Conservation (phyloP, 2,888 invertebrate genomes). For the Phytoseiulus persimilis region DNA sequence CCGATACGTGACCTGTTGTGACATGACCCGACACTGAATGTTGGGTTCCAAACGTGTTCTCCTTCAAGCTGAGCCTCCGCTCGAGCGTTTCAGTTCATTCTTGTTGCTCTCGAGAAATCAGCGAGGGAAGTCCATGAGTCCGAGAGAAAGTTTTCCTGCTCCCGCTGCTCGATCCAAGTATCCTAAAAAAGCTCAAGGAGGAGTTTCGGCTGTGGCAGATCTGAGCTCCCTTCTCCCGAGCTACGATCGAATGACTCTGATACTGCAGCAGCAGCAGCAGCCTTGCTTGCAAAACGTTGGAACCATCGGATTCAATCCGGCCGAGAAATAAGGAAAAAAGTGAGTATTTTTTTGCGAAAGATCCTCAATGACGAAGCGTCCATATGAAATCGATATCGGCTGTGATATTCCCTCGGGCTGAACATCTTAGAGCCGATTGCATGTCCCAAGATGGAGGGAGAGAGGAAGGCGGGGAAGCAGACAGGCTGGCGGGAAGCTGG, state of each 20-base stretch:
- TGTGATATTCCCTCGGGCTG: background rate
- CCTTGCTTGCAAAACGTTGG: background rate
- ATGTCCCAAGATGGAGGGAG: background rate
- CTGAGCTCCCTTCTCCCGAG: background rate
- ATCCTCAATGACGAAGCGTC: background rate
- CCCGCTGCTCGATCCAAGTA: too few species aligned
- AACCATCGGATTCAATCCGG: background rate
- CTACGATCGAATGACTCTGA: background rate
- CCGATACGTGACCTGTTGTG: background rate
- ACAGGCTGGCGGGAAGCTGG: background rate
- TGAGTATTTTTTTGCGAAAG: background rate
- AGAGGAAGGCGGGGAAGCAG: background rate
- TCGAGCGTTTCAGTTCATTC: background rate
- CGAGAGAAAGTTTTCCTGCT: background rate
- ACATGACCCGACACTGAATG: background rate
- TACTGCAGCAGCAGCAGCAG: background rate
- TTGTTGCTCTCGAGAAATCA: background rate
- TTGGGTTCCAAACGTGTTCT: background rate
- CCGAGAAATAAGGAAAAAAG: background rate
- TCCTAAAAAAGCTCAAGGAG: too few species aligned
- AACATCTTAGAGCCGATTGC: background rate
- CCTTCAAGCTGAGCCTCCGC: background rate
- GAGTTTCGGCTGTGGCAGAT: too few species aligned
- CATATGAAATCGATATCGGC: constrained; percentile 5
- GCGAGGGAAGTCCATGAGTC: background rate